These are phyloP conservation scores for Philopedon plagiatum DNA, from an alignment of 2,888 invertebrate species.

Conservation along the genomic window DNA sequence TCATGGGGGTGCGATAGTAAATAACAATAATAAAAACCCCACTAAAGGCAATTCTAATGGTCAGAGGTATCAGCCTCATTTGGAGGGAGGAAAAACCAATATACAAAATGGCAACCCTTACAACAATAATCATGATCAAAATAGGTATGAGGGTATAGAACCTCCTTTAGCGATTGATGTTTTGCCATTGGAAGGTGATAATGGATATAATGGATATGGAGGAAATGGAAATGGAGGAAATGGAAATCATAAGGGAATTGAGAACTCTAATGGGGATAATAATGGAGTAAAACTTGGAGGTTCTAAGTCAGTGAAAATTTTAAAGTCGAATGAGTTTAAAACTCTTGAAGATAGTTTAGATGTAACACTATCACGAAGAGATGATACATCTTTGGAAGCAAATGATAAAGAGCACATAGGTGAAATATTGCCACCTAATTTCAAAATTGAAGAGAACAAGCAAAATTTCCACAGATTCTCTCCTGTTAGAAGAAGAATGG, in stretches of 20 bases:
- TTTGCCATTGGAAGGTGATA: slow-evolving; percentile 40
- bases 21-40: neutral
- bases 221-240: slow-evolving; percentile 12
- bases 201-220: slow-evolving; percentile 5
- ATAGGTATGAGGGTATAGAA: slow-evolving; percentile 43
- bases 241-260: neutral
- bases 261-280: neutral
- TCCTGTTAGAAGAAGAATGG: neutral
- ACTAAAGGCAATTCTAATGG: neutral
- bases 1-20: neutral
- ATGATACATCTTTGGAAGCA: slow-evolving; percentile 55
- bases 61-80: neutral
- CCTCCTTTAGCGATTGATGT: slow-evolving; percentile 32
- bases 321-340: slow-evolving; percentile 2
- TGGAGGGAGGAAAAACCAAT: neutral
- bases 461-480: slow-evolving; percentile 30
- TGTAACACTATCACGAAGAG: slow-evolving; percentile 51
- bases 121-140: neutral
- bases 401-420: slow-evolving; percentile 66
- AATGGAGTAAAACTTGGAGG: neutral
- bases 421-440: slow-evolving; percentile 65
- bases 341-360: slow-evolving; percentile 26
- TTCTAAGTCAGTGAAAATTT: slow-evolving; percentile 9
- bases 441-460: slow-evolving; percentile 49
- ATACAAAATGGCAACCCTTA: neutral